These are phyloP conservation scores for Brachionus rotundiformis DNA, from an alignment of 1,140 invertebrate species.

Conservation along the genomic window DNA sequence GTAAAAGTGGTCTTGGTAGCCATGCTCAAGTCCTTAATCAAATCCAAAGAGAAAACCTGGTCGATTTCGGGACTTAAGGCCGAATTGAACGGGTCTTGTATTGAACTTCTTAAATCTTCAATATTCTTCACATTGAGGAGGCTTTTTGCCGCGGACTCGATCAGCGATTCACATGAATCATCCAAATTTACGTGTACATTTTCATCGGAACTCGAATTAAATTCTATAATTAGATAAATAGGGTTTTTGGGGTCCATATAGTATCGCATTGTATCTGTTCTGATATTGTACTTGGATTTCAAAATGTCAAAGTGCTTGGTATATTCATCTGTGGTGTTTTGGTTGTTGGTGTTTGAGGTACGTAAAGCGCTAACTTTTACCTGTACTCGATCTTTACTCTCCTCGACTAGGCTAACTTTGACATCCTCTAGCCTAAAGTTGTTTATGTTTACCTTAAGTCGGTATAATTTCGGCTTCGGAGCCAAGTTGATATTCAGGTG, in stretches of 20 bases:
- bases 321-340: not conserved
- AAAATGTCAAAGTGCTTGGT: conserved; percentile 6
- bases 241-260: conserved; percentile 1
- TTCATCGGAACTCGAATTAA: not conserved
- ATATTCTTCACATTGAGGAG: conserved; percentile 37
- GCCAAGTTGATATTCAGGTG: not conserved
- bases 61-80: conserved; percentile 4
- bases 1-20: conserved; percentile 31
- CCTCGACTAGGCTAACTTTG: conserved; percentile 3
- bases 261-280: conserved; percentile 24
- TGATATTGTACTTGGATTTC: not conserved
- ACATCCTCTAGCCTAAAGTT: conserved; percentile 26
- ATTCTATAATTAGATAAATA: conserved; percentile 27
- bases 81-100: conserved; percentile 26
- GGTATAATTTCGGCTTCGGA: conserved; percentile 1
- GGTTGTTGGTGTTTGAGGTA: not conserved
- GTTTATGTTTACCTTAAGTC: conserved; percentile 27
- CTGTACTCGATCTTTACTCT: not conserved
- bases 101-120: conserved; percentile 29
- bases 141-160: conserved; percentile 22
- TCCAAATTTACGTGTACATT: conserved; percentile 23
- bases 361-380: conserved; percentile 36
- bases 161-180: conserved; percentile 32
- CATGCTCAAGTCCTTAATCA: conserved; percentile 21
- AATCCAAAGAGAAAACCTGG: not conserved